These are phyloP conservation scores for Lepidonotus clava DNA, from an alignment of 2,888 invertebrate species.

Conservation along the genomic window DNA sequence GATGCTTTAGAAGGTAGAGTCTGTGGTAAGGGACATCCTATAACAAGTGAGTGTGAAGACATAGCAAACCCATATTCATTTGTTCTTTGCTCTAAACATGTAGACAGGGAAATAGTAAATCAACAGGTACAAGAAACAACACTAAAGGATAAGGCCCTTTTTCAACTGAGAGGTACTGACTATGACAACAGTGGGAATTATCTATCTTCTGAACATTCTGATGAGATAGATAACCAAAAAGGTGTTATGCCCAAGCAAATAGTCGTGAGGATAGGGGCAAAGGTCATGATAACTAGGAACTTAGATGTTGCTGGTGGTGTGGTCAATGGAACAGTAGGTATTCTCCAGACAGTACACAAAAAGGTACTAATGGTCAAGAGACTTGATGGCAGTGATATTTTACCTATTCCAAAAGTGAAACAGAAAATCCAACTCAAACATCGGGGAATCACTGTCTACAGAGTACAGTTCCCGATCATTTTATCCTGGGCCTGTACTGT, in stretches of 20 bases:
- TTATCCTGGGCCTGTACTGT: constrained; percentile 28
- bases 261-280: not conserved
- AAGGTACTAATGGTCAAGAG: not conserved
- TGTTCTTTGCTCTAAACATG: constrained; percentile 30
- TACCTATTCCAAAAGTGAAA: not conserved
- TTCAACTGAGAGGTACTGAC: not conserved
- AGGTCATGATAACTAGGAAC: constrained; percentile 34
- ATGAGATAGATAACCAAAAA: not conserved
- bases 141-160: not conserved
- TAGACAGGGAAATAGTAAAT: not conserved
- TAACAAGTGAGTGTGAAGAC: not conserved
- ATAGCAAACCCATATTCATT: not conserved
- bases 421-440: not conserved
- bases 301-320: not conserved
- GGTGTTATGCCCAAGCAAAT: not conserved
- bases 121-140: not conserved
- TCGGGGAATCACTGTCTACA: not conserved
- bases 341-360: not conserved
- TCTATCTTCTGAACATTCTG: not conserved
- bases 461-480: constrained; percentile 29
- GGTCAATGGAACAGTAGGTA: constrained; percentile 28
- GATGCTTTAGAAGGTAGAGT: not conserved
- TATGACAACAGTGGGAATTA: not conserved
- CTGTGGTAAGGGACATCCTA: not conserved
- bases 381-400: not conserved